Evolutionary conservation across 2,797 vertebrate species (phyloP).

Genomic region (Diceros bicornis): DNA sequence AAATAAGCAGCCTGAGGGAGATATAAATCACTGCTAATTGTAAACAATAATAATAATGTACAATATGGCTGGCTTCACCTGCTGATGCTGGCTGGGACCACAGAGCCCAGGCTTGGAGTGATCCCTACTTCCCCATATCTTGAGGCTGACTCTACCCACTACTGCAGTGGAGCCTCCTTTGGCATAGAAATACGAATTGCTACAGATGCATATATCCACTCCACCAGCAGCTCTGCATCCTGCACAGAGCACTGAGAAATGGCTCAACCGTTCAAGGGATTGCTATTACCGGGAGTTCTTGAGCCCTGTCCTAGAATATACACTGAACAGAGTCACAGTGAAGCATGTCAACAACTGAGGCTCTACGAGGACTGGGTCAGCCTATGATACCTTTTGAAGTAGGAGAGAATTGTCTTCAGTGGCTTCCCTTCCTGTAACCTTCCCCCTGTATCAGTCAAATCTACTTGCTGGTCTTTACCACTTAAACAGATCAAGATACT

Average conservation of each 20-base stretch:
- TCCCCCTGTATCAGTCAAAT: neutral
- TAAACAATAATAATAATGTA: neutral
- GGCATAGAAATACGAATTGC: constrained; percentile 20
- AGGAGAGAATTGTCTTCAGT: constrained; percentile 36
- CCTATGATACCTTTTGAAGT: constrained; percentile 9
- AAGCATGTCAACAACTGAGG: neutral
- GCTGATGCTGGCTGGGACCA: neutral
- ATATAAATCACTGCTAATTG: neutral
- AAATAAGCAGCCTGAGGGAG: neutral
- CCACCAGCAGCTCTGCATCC: neutral
- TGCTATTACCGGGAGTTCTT: neutral
- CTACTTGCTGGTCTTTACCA: constrained; percentile 16
- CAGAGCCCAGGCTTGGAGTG: neutral
- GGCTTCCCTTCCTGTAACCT: neutral
- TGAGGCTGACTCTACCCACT: neutral
- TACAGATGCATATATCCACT: neutral
- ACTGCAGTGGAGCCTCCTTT: neutral
- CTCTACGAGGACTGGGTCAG: neutral
- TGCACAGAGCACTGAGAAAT: neutral
- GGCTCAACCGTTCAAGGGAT: neutral
- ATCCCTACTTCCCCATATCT: neutral
- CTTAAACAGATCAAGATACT: neutral
- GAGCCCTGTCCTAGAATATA: neutral
- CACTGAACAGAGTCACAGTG: constrained; percentile 6
- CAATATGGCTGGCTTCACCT: neutral